Base-by-base conservation (phyloP, 2,797 vertebrate species). In the Tragopan temminckii region DNA sequence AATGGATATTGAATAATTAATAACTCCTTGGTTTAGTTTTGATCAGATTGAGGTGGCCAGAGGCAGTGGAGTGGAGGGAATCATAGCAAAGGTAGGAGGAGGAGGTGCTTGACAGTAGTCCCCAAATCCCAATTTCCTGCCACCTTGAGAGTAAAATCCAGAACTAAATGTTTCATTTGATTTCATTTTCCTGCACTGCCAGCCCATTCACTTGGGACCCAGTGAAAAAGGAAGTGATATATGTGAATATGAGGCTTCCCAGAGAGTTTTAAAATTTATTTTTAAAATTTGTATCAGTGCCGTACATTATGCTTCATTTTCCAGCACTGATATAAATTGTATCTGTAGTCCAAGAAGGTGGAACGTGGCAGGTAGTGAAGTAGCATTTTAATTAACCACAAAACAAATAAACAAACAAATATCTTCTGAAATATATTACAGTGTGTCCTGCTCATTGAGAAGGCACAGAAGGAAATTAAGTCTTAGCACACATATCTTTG, bases 261-360 rank as follows among this genome's bases (percentile, higher is more conserved):
- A 71, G 52, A 77, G 67, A 92, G 33, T 90, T 80, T 88, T 85
- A 76, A 91, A 93, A 88, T 83, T 48, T 90, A 82, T 88, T 93
- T 94, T 80, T 11, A 38, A 92, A 83, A 67, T 61, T 81, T 89
- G 13, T 88, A 45, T 76, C 70, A 42, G 5, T 69, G 45, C 36
- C 70, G 20, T 74, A 70, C 33, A 46, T 83, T 83, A 78, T 57
- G 20, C 11, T 42, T 71, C 7, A 0, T 67, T 89, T 67, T 86
- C 79, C 85, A 36, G 15, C 36, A 50, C 38, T 48, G 36, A 83
- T 83, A 85, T 29, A 79, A 72, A 93, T 83, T 45, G 11, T 70
- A 80, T 43, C 72, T 88, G 52, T 33, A 67, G 59, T 81, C 72
- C 52, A 63, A 78, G 81, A 85, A 31, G 79, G 74, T 88, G 38